Conservation (phyloP, 2,888 invertebrate species). For the Caenorhabditis sp. region DNA sequence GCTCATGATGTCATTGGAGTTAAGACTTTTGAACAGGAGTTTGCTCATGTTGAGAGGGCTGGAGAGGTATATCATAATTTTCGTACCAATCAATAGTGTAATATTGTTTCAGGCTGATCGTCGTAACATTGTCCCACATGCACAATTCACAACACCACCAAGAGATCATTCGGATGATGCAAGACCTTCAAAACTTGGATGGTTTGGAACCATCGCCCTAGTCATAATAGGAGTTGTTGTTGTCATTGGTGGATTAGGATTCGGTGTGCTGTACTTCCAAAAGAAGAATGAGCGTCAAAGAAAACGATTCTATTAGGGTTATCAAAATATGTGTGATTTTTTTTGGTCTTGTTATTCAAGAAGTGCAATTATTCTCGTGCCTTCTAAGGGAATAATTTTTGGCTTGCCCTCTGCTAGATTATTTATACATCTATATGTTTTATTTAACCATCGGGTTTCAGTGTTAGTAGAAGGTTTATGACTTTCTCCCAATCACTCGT, state of each 20-base stretch:
- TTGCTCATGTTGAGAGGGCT: conserved; percentile 74
- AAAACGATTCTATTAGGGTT: conserved; percentile 81
- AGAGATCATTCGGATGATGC: conserved; percentile 88
- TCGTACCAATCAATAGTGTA: too few relatives aligned
- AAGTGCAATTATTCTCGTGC: not conserved
- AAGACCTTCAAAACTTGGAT: conserved; percentile 85
- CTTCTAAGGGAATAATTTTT: not conserved
- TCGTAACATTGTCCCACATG: conserved; percentile 39
- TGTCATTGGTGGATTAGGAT: conserved; percentile 83
- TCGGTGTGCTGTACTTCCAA: conserved; percentile 91
- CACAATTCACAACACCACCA: conserved; percentile 74
- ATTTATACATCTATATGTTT: not conserved
- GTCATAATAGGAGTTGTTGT: conserved; percentile 85
- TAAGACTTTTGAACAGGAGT: conserved; percentile 89
- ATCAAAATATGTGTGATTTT: not conserved
- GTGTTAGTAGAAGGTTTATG: too few relatives aligned
- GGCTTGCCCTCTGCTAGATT: not conserved
- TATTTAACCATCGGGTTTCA: not conserved
- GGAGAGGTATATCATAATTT: conserved; percentile 51
- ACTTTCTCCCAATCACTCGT: not conserved
- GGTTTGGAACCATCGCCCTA: conserved; percentile 82
- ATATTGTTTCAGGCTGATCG: conserved; percentile 43
- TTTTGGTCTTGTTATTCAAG: not conserved
- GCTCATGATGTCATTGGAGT: conserved; percentile 92
- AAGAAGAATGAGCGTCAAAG: conserved; percentile 87